Conservation (phyloP, 2,888 invertebrate genomes). For the Crocallis elinguaria region DNA sequence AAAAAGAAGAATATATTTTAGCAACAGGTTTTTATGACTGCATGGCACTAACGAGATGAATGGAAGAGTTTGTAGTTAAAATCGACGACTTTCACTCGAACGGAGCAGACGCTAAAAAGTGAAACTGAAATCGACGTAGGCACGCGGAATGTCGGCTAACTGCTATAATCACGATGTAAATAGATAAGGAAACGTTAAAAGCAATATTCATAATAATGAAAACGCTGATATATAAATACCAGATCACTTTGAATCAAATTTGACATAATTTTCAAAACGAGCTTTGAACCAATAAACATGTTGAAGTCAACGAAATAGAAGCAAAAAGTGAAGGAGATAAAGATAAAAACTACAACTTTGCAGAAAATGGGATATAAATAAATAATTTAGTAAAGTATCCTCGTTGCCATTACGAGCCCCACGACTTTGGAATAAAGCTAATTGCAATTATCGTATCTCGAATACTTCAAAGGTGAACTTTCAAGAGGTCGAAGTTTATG, state of each 20-base stretch:
- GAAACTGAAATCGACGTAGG: constrained; percentile 70
- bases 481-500: constrained; percentile 49
- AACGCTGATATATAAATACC: constrained; percentile 5
- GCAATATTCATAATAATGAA: constrained; percentile 17
- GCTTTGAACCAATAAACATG: neutral
- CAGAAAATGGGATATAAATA: constrained; percentile 1
- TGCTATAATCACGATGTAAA: constrained; percentile 58
- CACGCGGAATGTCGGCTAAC: constrained; percentile 61
- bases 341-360: neutral
- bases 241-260: neutral
- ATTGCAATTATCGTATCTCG: constrained; percentile 49
- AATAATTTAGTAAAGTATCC: constrained; percentile 26
- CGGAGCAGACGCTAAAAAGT: constrained; percentile 76
- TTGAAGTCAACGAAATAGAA: neutral
- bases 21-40: constrained; percentile 40
- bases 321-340: constrained; percentile 3
- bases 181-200: constrained; percentile 38
- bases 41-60: constrained; percentile 59
- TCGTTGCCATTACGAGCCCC: constrained; percentile 42
- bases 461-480: constrained; percentile 55
- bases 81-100: constrained; percentile 74
- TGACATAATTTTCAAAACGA: neutral
- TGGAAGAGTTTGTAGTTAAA: constrained; percentile 73
- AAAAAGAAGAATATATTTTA: constrained; percentile 23
- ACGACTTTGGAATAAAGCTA: constrained; percentile 54